Evolutionary conservation across 2,113 vertebrate genomes (phyloP), one percentile per base, ranked within the genome.

Genomic region (Pygoscelis antarcticus): DNA sequence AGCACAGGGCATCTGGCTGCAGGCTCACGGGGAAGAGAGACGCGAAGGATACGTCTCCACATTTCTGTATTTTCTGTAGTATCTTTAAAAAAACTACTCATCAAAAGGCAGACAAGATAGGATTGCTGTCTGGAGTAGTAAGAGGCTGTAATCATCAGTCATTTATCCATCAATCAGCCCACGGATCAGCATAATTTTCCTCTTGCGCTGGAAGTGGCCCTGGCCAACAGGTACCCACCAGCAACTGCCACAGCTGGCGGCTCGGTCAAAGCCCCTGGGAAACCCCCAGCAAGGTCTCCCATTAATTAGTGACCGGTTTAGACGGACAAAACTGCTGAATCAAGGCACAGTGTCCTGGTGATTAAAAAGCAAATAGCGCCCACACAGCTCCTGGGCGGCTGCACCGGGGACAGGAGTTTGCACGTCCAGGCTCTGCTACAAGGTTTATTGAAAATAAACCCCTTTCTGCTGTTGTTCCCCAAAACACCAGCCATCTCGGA

Each of bases 381-480:
- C 0, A 0, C 52, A 15, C 34, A 34, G 38, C 30, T 62, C 60
- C 70, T 5, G 16, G n/a, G 46, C 1, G 7, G 46, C 65, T 30
- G 79, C 44, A 10, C 25, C 1, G 2, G 11, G 13, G 25, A n/a
- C 0, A 7, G 74, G 25, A 76, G 30, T 17, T 27, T 30, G 78
- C 58, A 55, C 0, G 0, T 13, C 30, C 83, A 44, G 66, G 46
- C 13, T 79, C 46, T 49, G 65, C 89, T 40, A 4, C 34, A 29
- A 70, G 36, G 44, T 29, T n/a, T 66, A 55, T 23, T 40, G 49
- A 42, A 71, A 87, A 76, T 14, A 72, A 93, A 8, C 14, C n/a
- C 38, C 27, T 34, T 69, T 32, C 68, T 92, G 38, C 25, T 64
- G 16, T 29, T 38, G 13, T 3, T 46, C n/a, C 78, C 60, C 74